These are phyloP conservation scores for Gallinago media DNA, from an alignment of 2,113 vertebrate genomes.

Conservation along the genomic window DNA sequence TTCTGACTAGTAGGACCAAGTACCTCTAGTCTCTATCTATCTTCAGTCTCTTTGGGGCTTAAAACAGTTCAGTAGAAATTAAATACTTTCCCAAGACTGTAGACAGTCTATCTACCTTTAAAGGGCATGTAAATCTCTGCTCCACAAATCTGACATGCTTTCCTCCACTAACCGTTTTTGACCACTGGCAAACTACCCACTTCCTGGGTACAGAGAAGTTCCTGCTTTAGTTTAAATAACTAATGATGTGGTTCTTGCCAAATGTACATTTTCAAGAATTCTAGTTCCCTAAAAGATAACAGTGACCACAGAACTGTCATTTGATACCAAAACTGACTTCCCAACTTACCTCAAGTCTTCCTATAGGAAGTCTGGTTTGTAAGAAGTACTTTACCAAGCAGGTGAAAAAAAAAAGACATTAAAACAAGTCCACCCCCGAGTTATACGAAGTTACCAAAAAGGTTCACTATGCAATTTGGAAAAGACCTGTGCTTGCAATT, in stretches of 20 bases:
- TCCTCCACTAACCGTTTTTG: background rate
- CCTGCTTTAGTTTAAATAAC: background rate
- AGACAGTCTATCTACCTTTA: background rate
- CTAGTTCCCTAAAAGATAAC: background rate
- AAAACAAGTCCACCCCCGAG: background rate
- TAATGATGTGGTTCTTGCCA: background rate
- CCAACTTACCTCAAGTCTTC: background rate
- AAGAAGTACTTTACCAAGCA: background rate
- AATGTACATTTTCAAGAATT: background rate
- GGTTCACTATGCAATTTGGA: background rate
- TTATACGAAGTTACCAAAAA: background rate
- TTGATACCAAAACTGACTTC: background rate
- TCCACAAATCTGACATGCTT: background rate
- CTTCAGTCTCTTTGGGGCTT: background rate
- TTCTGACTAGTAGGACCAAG: background rate
- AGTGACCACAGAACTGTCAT: background rate
- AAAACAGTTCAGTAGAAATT: background rate
- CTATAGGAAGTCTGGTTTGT: background rate
- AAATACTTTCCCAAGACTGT: background rate
- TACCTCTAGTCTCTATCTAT: background rate
- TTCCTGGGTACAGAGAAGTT: background rate
- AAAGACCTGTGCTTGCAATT: background rate
- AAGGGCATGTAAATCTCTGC: background rate
- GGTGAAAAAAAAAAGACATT: background rate
- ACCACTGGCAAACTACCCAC: background rate